Conservation (phyloP, 2,797 vertebrate genomes). For the Presbytis comata region DNA sequence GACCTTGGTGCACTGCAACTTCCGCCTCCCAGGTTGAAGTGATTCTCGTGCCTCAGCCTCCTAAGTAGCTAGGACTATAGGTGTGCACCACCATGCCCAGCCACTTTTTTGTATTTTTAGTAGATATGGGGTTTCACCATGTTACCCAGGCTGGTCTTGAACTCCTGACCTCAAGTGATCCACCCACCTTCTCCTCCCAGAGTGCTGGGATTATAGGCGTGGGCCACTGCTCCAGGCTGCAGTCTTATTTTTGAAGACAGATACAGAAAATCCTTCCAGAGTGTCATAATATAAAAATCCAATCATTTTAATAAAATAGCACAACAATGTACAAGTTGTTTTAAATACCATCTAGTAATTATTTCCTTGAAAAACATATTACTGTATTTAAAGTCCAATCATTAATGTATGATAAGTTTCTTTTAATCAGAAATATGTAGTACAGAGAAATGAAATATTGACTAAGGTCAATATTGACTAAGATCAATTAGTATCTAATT, state of each 20-base stretch:
- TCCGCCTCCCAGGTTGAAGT: too few relatives aligned
- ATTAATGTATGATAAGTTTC: background rate
- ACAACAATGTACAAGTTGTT: background rate
- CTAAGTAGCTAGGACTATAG: too few relatives aligned
- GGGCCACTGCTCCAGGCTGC: too few relatives aligned
- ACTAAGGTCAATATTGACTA: background rate
- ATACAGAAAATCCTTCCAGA: background rate
- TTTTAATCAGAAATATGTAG: constrained; percentile 7
- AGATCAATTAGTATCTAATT: background rate
- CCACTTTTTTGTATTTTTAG: too few relatives aligned
- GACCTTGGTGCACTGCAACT: too few relatives aligned
- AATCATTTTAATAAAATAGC: background rate
- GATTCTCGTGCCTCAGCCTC: too few relatives aligned
- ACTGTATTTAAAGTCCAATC: background rate
- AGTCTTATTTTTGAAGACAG: background rate
- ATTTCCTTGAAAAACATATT: background rate
- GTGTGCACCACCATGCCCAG: too few relatives aligned
- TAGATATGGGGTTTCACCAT: too few relatives aligned
- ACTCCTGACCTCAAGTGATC: too few relatives aligned
- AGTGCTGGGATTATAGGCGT: too few relatives aligned
- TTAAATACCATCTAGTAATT: background rate
- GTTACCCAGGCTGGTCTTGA: too few relatives aligned
- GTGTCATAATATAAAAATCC: background rate
- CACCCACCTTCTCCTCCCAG: too few relatives aligned
- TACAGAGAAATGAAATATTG: background rate